Evolutionary conservation across 1,140 invertebrate species (phyloP).

Genomic region (Rhizoglyphus robini): DNA sequence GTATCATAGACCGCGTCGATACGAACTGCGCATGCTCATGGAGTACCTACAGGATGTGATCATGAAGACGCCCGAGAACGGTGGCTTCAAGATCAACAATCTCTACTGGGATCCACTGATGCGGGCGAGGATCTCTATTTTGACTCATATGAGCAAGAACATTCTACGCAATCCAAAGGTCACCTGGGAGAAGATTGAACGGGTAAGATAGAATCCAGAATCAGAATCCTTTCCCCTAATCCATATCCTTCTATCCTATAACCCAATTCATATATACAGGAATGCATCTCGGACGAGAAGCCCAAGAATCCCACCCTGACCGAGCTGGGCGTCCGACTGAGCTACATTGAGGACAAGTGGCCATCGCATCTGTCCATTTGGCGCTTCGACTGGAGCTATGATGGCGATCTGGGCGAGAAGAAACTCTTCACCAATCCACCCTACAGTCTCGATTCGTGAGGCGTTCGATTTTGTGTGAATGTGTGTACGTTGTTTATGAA

Average conservation of each 20-base stretch:
- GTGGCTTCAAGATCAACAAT: slow-evolving; percentile 48
- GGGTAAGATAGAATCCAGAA: too few relatives aligned
- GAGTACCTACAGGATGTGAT: slow-evolving; percentile 59
- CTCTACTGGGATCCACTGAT: slow-evolving; percentile 55
- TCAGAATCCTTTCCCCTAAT: too few relatives aligned
- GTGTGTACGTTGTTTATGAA: too few relatives aligned
- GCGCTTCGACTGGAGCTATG: slow-evolving; percentile 50
- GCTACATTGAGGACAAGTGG: slow-evolving; percentile 56
- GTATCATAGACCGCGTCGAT: slow-evolving; percentile 54
- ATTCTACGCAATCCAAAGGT: slow-evolving; percentile 8
- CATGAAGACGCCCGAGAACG: slow-evolving; percentile 45
- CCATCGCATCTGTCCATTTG: slow-evolving; percentile 58
- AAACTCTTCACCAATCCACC: background rate
- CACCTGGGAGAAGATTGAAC: slow-evolving; percentile 61
- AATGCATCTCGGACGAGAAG: slow-evolving; percentile 54
- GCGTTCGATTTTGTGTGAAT: too few relatives aligned
- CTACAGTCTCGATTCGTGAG: too few relatives aligned
- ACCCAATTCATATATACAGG: too few relatives aligned
- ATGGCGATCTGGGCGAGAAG: slow-evolving; percentile 57
- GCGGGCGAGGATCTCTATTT: slow-evolving; percentile 27
- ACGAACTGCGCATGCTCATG: slow-evolving; percentile 60
- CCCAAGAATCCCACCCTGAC: slow-evolving; percentile 57
- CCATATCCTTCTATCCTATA: too few relatives aligned
- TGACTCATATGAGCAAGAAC: background rate
- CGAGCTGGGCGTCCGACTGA: slow-evolving; percentile 67